Conservation (phyloP, 2,113 vertebrate genomes). For the Callionymus lyra region DNA sequence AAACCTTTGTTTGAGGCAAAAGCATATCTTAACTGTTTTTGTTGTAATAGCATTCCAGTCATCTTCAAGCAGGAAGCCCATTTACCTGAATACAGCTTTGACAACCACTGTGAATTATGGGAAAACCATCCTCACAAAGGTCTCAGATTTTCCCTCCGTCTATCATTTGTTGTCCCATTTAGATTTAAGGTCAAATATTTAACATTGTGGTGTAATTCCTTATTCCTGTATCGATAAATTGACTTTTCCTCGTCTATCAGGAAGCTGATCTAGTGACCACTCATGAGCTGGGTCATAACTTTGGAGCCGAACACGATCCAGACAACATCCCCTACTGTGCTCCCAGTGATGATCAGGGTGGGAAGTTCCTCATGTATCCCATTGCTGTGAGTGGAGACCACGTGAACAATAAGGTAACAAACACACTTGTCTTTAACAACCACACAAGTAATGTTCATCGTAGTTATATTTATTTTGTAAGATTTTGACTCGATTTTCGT, state of each 20-base stretch:
- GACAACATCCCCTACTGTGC: constrained; percentile 82
- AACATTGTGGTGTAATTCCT: too few species aligned
- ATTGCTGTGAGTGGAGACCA: constrained; percentile 98
- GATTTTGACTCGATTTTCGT: too few species aligned
- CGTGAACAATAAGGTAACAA: constrained; percentile 87
- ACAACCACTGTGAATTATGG: constrained; percentile 98
- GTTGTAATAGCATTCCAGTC: constrained; percentile 77
- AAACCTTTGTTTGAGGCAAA: not conserved
- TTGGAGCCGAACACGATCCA: constrained; percentile 94
- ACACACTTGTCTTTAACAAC: too few species aligned
- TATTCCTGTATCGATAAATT: not conserved
- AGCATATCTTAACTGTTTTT: constrained; percentile 2
- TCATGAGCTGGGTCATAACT: constrained; percentile 95
- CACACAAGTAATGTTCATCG: too few species aligned
- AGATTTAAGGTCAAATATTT: too few species aligned
- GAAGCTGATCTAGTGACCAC: constrained; percentile 97
- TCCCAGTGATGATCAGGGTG: constrained; percentile 87
- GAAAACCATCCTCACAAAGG: constrained; percentile 98
- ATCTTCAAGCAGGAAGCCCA: constrained; percentile 74
- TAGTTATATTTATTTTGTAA: too few species aligned
- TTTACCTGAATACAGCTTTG: constrained; percentile 93
- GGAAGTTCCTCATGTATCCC: constrained; percentile 96
- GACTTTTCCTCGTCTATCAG: constrained; percentile 50
- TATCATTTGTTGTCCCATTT: too few species aligned
- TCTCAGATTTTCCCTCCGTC: constrained; percentile 25